A percentile compares a stretch with the other conserved stretches of the same genome.
Conservation (phyloP, 2,113 vertebrate species). For the Leucosticte australis region DNA sequence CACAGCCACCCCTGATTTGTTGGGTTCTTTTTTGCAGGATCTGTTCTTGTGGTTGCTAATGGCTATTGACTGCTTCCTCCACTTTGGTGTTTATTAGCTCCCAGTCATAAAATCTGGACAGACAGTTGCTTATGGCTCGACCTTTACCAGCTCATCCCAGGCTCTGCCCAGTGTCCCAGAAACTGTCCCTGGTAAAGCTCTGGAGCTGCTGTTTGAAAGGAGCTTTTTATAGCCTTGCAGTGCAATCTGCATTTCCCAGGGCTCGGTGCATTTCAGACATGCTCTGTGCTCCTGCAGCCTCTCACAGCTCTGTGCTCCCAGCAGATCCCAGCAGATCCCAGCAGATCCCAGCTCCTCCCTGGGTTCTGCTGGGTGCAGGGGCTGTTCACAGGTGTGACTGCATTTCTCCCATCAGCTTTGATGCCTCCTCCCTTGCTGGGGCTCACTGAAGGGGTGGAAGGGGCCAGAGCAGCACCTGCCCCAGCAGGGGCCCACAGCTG, state of each 20-base stretch:
- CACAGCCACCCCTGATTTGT: background rate
- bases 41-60: background rate
- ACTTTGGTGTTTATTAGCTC: background rate
- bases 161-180: background rate
- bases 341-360: background rate
- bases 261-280: background rate
- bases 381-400: rapidly evolving
- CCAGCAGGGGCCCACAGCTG: background rate
- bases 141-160: background rate
- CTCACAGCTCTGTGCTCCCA: background rate
- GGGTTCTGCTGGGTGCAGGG: background rate
- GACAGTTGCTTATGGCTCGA: background rate
- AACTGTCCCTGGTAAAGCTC: background rate
- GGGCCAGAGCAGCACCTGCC: background rate
- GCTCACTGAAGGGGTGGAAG: background rate
- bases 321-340: too few relatives aligned
- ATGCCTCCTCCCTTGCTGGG: rapidly evolving
- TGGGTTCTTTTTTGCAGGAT: background rate
- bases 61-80: background rate
- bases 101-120: background rate
- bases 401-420: background rate
- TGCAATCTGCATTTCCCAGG: background rate
- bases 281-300: background rate
- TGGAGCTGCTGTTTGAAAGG: background rate
- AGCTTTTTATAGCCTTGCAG: background rate